A percentile compares a stretch with the other conserved stretches of the same genome.
Conservation (phyloP, 2,888 invertebrate genomes). For the Julus scanicus region DNA sequence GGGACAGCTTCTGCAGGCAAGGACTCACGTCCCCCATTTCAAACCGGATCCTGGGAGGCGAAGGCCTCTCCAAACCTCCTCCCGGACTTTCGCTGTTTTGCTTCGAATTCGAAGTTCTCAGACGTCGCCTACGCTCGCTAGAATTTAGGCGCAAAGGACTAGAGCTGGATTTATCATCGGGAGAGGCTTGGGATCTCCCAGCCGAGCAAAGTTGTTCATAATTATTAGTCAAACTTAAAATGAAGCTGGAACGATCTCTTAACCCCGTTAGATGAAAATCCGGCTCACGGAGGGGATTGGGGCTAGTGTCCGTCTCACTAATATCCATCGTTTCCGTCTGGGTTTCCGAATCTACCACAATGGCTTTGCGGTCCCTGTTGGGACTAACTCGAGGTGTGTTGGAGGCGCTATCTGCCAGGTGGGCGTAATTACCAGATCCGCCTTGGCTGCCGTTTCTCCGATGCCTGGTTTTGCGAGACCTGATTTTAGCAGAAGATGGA, state of each 20-base stretch:
- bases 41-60: not conserved
- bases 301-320: slow-evolving; percentile 73
- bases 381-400: slow-evolving; percentile 57
- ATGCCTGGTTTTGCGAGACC: slow-evolving; percentile 64
- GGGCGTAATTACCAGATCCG: slow-evolving; percentile 61
- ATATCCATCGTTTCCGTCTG: slow-evolving; percentile 76
- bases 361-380: slow-evolving; percentile 53
- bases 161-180: slow-evolving; percentile 46
- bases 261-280: slow-evolving; percentile 38
- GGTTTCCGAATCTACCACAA: slow-evolving; percentile 72
- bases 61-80: not conserved
- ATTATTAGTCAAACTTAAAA: slow-evolving; percentile 34
- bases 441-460: slow-evolving; percentile 65
- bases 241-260: not conserved
- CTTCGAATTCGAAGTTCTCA: not conserved
- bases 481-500: slow-evolving; percentile 59
- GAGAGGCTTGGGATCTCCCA: not conserved
- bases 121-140: slow-evolving; percentile 12
- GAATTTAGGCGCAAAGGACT: not conserved
- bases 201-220: not conserved
- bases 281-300: slow-evolving; percentile 64
- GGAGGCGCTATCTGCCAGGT: slow-evolving; percentile 56
- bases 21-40: slow-evolving; percentile 35
- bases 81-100: slow-evolving; percentile 4
- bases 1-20: slow-evolving; percentile 27